Evolutionary conservation across 2,888 invertebrate genomes (phyloP), one percentile per base, ranked within the genome.

Genomic region (Parnassius smintheus): DNA sequence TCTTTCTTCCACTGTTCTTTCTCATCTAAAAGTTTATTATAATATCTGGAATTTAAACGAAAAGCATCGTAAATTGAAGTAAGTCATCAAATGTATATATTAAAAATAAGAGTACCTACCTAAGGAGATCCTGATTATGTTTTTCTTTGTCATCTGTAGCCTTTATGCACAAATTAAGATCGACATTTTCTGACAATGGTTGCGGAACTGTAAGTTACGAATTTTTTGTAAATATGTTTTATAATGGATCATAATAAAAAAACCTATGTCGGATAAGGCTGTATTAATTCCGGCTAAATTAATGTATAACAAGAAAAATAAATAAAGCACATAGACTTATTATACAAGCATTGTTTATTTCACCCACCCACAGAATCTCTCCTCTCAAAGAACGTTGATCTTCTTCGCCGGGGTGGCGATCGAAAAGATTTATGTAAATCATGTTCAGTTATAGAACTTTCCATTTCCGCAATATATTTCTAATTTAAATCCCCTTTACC

Each of bases 1-100:
- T 88, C 88, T 59, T 77, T 85, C 70, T 89, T 91, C 91, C 91
- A 91, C 64, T 81, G 78, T n/a, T 85, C 83, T 70, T 91, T 89
- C 71, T 91, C 91, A 60, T 69, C 64, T 53, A 85, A 67, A 9
- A 91, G 77, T 68, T 81, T 76, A 35, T 85, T 77, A 70, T 81
- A 77, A 73, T 91, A 91, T 52, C 75, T 75, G 51, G 62, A 70
- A 68, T 51, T 51, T 51, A 61, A 42, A 51, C 12, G 12, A 11
- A 59, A 56, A 54, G 11, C 1, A 55, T 41, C 18, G 42, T 58
- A n/a, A 35, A 4, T 35, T 4, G 35, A 35, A 35, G 35, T 7
- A 7, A 35, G 1, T 35, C 4, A 35, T 35, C 35, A 35, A 35
- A 35, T 35, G 35, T 35, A 35, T 35, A 35, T 35, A 35, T 35